Evolutionary conservation across 2,113 vertebrate species (phyloP).

Genomic region (Daubentonia madagascariensis): DNA sequence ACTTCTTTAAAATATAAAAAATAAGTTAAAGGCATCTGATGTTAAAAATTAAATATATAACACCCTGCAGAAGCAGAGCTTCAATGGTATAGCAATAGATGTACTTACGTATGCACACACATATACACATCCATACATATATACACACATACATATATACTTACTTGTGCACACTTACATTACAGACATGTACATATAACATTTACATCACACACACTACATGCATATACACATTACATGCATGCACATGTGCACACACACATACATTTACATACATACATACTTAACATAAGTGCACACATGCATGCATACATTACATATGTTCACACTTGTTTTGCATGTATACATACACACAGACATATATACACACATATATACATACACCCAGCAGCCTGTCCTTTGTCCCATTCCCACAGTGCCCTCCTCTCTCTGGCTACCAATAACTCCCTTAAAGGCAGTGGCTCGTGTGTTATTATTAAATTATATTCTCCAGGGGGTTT

Average conservation of each 20-base stretch:
- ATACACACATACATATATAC: too few species aligned
- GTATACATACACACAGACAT: neutral
- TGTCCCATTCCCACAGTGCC: neutral
- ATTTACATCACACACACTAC: neutral
- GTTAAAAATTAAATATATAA: neutral
- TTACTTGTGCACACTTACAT: neutral
- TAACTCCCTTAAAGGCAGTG: neutral
- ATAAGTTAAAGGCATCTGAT: neutral
- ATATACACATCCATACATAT: neutral
- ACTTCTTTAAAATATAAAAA: too few species aligned
- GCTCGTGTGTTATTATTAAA: neutral
- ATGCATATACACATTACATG: fast-evolving
- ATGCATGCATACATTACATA: neutral
- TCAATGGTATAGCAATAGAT: neutral
- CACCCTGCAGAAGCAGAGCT: neutral
- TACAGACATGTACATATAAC: neutral
- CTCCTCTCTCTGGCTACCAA: neutral
- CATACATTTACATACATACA: neutral
- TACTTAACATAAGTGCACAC: neutral
- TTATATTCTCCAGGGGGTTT: neutral
- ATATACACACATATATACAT: neutral
- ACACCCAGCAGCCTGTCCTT: neutral
- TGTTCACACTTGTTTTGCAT: too few species aligned
- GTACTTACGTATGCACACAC: neutral
- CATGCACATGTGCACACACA: too few species aligned